Conservation (phyloP, 2,888 invertebrate species). For the Tiliacea citrago region DNA sequence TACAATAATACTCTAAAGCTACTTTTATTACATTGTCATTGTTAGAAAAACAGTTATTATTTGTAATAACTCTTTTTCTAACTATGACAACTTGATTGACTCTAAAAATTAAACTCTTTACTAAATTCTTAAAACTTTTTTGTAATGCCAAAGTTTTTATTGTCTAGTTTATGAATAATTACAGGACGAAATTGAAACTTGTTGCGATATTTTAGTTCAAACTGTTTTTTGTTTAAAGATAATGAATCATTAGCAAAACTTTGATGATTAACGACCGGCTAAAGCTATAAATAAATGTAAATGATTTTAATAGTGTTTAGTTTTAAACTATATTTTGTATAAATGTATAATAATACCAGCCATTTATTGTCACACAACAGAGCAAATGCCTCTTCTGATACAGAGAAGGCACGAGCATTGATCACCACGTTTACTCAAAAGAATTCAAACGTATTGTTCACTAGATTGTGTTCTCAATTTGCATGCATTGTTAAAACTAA, state of each 20-base stretch:
- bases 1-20: background rate
- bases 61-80: too few relatives aligned
- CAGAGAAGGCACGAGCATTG: too few relatives aligned
- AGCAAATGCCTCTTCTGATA: too few relatives aligned
- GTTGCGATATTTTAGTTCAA: conserved; percentile 15
- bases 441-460: too few relatives aligned
- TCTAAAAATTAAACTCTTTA: background rate
- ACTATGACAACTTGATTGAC: background rate
- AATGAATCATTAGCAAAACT: conserved; percentile 37
- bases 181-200: conserved; percentile 4
- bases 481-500: too few relatives aligned
- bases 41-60: background rate
- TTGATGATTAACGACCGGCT: conserved; percentile 28
- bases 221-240: conserved; percentile 31
- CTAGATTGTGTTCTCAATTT: too few relatives aligned
- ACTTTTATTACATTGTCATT: background rate
- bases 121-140: background rate
- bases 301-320: conserved; percentile 24
- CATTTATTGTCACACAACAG: too few relatives aligned
- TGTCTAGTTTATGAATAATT: conserved; percentile 19
- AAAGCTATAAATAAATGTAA: conserved; percentile 13
- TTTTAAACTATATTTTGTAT: conserved; percentile 24
- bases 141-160: conserved; percentile 10
- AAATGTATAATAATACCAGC: background rate
- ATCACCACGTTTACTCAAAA: too few relatives aligned